phyloP scores from a whole-genome alignment of 2,113 vertebrate species.

The Rhizomys pruinosus region DNA sequence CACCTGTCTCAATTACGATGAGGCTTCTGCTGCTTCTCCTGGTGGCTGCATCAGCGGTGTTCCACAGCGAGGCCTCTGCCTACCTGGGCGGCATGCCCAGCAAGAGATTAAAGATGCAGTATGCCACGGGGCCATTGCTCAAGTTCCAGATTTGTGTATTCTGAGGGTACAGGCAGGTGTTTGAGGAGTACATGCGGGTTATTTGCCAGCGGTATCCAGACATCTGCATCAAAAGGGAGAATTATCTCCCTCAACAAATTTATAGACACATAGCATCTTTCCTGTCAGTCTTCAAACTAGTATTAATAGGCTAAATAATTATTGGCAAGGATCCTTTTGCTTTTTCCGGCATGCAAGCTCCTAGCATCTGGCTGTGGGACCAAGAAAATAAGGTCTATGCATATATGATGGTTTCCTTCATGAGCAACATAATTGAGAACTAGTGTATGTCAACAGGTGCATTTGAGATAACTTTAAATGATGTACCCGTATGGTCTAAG shows the following conservation, averaged over 20 bases:
- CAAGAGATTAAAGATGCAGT: no score
- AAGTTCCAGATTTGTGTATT: no score
- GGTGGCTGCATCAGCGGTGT: no score
- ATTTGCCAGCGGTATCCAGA: slow-evolving; percentile 99
- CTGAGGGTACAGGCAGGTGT: slow-evolving; percentile 99
- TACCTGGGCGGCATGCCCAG: no score
- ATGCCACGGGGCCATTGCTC: no score
- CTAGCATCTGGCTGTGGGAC: slow-evolving; percentile 97
- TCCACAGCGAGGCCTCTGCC: no score
- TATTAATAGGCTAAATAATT: slow-evolving; percentile 98
- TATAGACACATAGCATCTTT: slow-evolving; percentile 98
- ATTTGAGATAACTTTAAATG: slow-evolving; percentile 98
- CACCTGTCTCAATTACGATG: no score
- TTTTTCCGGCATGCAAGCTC: slow-evolving; percentile 95
- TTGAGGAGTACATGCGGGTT: slow-evolving; percentile 99
- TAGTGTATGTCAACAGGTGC: slow-evolving; percentile 99
- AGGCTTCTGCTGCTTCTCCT: no score
- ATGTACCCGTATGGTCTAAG: slow-evolving; percentile 99
- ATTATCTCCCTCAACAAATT: slow-evolving; percentile 95
- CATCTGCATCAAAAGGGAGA: slow-evolving; percentile 99
- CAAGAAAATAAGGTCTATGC: slow-evolving; percentile 99
- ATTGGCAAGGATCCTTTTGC: slow-evolving; percentile 96
- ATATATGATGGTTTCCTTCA: slow-evolving; percentile 99
- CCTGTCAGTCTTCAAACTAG: slow-evolving; percentile 97
- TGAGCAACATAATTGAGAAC: slow-evolving; percentile 99